Percentiles rank a stretch among this genome's conserved stretches.
Evolutionary conservation across 2,113 vertebrate genomes (phyloP).

Genomic region (Hippocampus barbouri): DNA sequence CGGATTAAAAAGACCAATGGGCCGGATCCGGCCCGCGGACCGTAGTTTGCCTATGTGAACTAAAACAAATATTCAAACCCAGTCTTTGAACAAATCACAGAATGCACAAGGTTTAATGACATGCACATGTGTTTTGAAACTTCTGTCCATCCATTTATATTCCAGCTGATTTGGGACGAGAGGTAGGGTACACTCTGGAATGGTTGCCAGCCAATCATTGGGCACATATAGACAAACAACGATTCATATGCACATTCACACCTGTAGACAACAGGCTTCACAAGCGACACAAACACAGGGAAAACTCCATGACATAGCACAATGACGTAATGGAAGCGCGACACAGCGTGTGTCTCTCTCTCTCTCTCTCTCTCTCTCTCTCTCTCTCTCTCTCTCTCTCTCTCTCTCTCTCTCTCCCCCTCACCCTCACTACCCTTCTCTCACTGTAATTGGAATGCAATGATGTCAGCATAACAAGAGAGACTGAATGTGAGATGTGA

Average conservation of each 20-base stretch:
- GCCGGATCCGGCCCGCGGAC: no score
- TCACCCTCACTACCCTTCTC: slow-evolving; percentile 35
- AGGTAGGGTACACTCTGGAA: background rate
- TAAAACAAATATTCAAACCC: background rate
- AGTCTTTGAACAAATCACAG: background rate
- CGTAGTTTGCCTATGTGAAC: no score
- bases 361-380: background rate
- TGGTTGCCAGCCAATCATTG: background rate
- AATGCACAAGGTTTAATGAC: background rate
- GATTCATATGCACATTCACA: background rate
- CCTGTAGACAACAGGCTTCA: no score
- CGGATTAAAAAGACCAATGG: no score
- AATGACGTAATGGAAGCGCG: no score
- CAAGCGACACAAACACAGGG: no score
- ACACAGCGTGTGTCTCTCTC: no score
- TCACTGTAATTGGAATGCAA: slow-evolving; percentile 68
- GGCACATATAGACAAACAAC: background rate
- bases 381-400: background rate
- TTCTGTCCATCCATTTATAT: background rate
- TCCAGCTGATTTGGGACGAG: background rate
- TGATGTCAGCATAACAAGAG: slow-evolving; percentile 69
- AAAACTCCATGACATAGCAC: no score
- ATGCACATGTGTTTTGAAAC: background rate
- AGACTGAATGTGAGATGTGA: slow-evolving; percentile 67
- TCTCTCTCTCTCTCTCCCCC: background rate